Percentiles rank a stretch among this genome's conserved stretches.
phyloP scores from a whole-genome alignment of 1,140 invertebrate genomes.

The Hylaeus anthracinus region DNA sequence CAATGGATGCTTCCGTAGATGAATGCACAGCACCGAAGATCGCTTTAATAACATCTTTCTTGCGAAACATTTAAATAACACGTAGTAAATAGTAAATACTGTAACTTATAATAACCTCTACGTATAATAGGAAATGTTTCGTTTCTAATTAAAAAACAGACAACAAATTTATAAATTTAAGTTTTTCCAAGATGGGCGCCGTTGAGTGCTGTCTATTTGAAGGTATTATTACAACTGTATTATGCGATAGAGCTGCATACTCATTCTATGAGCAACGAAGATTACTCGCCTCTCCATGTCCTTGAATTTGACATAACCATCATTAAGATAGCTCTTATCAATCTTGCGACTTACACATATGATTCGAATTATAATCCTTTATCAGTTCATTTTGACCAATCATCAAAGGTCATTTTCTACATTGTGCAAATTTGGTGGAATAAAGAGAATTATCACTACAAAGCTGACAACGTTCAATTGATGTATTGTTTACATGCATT shows the following conservation, averaged over 20 bases:
- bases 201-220: neutral
- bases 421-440: neutral
- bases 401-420: neutral
- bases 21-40: constrained; percentile 22
- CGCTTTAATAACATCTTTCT: constrained; percentile 11
- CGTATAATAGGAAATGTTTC: neutral
- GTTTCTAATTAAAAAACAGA: neutral
- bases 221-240: neutral
- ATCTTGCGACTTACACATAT: neutral
- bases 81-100: neutral
- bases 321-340: constrained; percentile 10
- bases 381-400: constrained; percentile 5
- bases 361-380: neutral
- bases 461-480: neutral
- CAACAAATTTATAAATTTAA: constrained; percentile 16
- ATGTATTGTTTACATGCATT: neutral
- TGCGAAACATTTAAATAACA: constrained; percentile 55
- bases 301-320: neutral
- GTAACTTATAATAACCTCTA: constrained; percentile 5
- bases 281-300: neutral
- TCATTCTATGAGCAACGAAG: neutral
- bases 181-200: constrained; percentile 3
- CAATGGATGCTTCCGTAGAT: constrained; percentile 37
- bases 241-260: neutral
- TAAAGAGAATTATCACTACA: neutral